Conservation (phyloP, 2,888 invertebrate genomes). For the Ennomos fuscantarius region DNA sequence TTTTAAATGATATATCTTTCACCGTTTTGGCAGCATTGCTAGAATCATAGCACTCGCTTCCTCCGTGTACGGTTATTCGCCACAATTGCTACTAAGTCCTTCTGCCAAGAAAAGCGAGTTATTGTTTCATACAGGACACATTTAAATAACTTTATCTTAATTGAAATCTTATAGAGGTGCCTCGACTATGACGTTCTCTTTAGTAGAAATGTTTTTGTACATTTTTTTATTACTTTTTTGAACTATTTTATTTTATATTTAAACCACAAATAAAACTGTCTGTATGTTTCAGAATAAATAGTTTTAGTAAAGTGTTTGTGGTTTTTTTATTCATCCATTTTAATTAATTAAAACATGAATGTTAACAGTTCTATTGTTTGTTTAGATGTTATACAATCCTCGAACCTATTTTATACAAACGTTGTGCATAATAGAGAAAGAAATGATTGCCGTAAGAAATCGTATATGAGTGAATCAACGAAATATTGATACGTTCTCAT, state of each 20-base stretch:
- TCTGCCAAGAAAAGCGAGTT: conserved; percentile 68
- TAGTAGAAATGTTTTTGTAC: conserved; percentile 24
- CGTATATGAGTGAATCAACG: conserved; percentile 3
- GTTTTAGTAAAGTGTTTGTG: too few relatives aligned
- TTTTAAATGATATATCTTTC: conserved; percentile 47
- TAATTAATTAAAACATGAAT: too few relatives aligned
- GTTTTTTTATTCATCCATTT: too few relatives aligned
- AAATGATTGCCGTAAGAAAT: too few relatives aligned
- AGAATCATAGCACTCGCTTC: conserved; percentile 49
- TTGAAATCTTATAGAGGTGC: conserved; percentile 59
- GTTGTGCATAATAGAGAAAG: too few relatives aligned
- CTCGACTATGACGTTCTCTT: conserved; percentile 38
- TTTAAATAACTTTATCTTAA: conserved; percentile 70
- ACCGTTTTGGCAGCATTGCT: conserved; percentile 49
- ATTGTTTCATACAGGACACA: conserved; percentile 64
- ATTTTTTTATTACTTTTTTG: conserved; percentile 18
- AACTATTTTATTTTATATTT: too few relatives aligned
- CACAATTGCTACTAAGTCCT: conserved; percentile 32
- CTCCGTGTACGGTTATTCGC: conserved; percentile 30
- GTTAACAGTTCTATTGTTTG: too few relatives aligned
- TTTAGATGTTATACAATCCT: too few relatives aligned
- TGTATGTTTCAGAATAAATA: too few relatives aligned
- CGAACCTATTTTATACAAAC: too few relatives aligned
- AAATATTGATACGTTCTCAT: conserved; percentile 1
- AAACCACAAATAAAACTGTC: too few relatives aligned